Percentiles rank a stretch among this genome's conserved stretches.
These are phyloP conservation scores for Nephrotoma guestfalica DNA, from an alignment of 2,888 invertebrate genomes.

Conservation along the genomic window DNA sequence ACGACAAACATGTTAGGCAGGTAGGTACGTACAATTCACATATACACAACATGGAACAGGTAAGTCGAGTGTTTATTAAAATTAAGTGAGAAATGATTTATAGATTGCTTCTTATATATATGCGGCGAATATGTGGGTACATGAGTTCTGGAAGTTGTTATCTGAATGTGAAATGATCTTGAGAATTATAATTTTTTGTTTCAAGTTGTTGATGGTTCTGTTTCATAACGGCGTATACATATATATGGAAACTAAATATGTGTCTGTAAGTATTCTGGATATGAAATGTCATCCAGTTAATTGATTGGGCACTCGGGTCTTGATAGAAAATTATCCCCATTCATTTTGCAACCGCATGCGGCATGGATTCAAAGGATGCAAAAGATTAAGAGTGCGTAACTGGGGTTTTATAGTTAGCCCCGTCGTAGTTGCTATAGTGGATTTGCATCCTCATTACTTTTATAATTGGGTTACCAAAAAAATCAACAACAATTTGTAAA, in stretches of 20 bases:
- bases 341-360: no score
- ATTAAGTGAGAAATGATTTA: not conserved
- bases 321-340: no score
- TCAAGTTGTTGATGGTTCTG: not conserved
- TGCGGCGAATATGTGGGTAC: not conserved
- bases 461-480: no score
- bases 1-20: not conserved
- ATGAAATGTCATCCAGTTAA: not conserved
- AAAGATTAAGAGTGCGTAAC: no score
- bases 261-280: not conserved
- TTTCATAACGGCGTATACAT: not conserved
- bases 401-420: no score
- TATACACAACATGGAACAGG: not conserved
- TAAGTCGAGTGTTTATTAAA: not conserved
- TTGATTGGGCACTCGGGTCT: not conserved
- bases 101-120: not conserved
- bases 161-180: not conserved
- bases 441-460: no score
- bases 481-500: no score
- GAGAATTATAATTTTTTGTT: not conserved
- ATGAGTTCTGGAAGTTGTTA: not conserved
- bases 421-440: no score
- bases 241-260: not conserved
- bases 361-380: no score
- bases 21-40: not conserved